Percentiles rank a stretch among this genome's conserved stretches.
These are phyloP conservation scores for Anolis apletophallus DNA, from an alignment of 2,797 vertebrate species.

Conservation along the genomic window DNA sequence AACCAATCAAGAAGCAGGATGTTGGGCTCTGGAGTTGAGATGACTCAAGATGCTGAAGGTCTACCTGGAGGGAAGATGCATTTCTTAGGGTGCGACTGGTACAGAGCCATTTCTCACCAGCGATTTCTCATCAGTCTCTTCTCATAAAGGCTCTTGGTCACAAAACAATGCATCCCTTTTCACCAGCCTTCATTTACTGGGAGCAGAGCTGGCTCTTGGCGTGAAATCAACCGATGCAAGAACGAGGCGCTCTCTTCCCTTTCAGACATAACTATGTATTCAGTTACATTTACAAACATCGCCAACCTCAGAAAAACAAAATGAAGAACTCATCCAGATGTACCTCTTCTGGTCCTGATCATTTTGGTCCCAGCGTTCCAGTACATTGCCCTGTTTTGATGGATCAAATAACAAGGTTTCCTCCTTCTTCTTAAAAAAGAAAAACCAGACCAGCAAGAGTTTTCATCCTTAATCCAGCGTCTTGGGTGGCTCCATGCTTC, in stretches of 20 bases:
- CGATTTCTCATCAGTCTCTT: conserved; percentile 3
- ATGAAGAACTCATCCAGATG: conserved; percentile 9
- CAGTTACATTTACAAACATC: neutral
- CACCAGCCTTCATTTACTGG: conserved; percentile 51
- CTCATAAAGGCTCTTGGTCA: neutral
- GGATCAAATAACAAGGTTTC: neutral
- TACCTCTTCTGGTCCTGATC: conserved; percentile 1
- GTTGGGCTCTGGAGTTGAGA: neutral
- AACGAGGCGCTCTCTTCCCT: neutral
- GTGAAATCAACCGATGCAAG: conserved; percentile 10
- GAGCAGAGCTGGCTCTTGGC: conserved; percentile 31
- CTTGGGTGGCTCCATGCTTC: neutral
- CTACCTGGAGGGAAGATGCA: neutral
- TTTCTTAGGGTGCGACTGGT: neutral
- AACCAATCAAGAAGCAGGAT: neutral
- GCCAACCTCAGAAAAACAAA: conserved; percentile 26
- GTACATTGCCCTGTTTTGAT: conserved; percentile 41
- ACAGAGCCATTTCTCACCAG: accelerated
- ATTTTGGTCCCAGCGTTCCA: conserved; percentile 52
- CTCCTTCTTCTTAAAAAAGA: neutral
- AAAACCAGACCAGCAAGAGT: neutral
- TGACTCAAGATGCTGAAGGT: neutral
- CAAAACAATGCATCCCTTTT: neutral
- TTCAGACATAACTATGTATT: too few relatives aligned
- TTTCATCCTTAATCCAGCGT: accelerated